Percentiles rank a stretch among this genome's conserved stretches.
These are phyloP conservation scores for Sphaeramia orbicularis DNA, from an alignment of 2,797 vertebrate genomes.

Conservation along the genomic window DNA sequence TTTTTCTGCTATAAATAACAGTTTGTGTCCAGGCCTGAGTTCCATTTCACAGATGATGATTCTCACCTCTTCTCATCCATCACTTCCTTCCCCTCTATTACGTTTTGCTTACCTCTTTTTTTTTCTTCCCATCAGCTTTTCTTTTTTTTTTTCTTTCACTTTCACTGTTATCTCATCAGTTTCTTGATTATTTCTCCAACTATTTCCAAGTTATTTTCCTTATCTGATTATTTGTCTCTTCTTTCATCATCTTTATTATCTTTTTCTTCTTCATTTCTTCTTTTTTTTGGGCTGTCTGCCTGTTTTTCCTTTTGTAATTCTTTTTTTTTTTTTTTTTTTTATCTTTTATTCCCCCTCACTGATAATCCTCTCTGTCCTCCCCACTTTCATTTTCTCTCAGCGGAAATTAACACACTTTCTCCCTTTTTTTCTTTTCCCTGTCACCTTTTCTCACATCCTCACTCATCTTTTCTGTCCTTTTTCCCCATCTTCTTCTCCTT, in stretches of 20 bases:
- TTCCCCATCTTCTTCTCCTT: background rate
- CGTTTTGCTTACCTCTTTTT: slow-evolving; percentile 4
- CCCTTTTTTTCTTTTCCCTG: background rate
- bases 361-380: background rate
- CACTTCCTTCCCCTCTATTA: slow-evolving; percentile 25
- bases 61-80: slow-evolving; percentile 32
- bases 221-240: background rate
- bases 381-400: slow-evolving; percentile 20
- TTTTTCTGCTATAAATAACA: background rate
- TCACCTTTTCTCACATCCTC: background rate
- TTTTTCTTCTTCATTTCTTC: slow-evolving; percentile 1
- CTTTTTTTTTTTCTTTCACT: background rate
- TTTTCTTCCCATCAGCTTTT: background rate
- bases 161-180: background rate
- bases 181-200: background rate
- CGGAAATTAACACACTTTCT: background rate
- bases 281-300: too few species aligned
- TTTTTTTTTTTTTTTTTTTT: background rate
- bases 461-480: background rate
- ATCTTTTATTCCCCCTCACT: too few species aligned
- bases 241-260: slow-evolving; percentile 1
- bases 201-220: background rate
- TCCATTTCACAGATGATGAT: slow-evolving; percentile 59
- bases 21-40: slow-evolving; percentile 6
- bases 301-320: too few species aligned